Evolutionary conservation across 2,888 invertebrate species (phyloP), one percentile per base, ranked within the genome.

Genomic region (Leucoptera coffeella): DNA sequence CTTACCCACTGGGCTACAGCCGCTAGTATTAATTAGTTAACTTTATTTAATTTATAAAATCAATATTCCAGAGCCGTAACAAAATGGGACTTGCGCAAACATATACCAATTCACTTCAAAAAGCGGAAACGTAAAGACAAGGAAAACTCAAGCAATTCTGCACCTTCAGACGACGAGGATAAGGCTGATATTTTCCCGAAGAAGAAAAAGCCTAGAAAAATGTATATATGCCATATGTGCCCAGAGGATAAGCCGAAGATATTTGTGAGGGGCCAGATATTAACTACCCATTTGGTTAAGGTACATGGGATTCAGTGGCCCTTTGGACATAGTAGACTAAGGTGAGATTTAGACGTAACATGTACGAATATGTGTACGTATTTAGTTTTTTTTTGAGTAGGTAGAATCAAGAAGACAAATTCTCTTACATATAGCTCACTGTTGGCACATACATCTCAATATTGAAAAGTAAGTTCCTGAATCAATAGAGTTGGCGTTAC

Each of bases 311-410:
- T 82, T 2, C 80, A 79, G 40, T 77, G 84, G 73, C 81, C 87
- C 0, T 79, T 78, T 10, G 88, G 87, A 2, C 83, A 86, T 42
- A 80, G 80, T 30, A 61, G 87, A 35, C 88, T 89, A 47, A 77
- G 80, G 73, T 62, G 59, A 73, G 53, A 33, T 26, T 21, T 30
- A n/a, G n/a, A n/a, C n/a, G n/a, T n/a, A n/a, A n/a, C n/a, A n/a
- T n/a, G n/a, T n/a, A n/a, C n/a, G n/a, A n/a, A n/a, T n/a, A n/a
- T n/a, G n/a, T n/a, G n/a, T n/a, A n/a, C n/a, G n/a, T n/a, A n/a
- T n/a, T n/a, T n/a, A n/a, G n/a, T n/a, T n/a, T n/a, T n/a, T n/a
- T n/a, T n/a, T n/a, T n/a, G n/a, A n/a, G n/a, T n/a, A n/a, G n/a
- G n/a, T n/a, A n/a, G n/a, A n/a, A n/a, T n/a, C n/a, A n/a, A n/a